Evolutionary conservation across 1,140 invertebrate species (phyloP), one percentile per base, ranked within the genome.

Genomic region (Artemia franciscana): DNA sequence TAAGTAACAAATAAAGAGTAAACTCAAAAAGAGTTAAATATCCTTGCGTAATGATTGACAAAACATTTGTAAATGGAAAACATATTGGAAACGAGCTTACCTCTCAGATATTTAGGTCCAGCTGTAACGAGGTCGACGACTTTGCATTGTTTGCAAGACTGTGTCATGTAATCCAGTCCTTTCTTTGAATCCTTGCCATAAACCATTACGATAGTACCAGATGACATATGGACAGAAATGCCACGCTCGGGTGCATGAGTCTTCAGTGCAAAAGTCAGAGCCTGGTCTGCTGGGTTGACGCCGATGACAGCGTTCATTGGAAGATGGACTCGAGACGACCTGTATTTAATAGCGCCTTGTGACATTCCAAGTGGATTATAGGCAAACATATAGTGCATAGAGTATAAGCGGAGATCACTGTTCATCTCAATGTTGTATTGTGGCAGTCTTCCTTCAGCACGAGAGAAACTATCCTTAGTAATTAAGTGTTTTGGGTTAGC

Each of bases 351-450:
- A 25, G 61, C 28, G 12, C 63, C 63, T 24, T 64, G 63, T 5
- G 60, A 28, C 2, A 58, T 60, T 2, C 63, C 63, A 18, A 64
- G 28, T 5, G 63, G 63, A 27, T 64, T 64, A 23, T 64, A 61
- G 2, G 60, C 56, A 57, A 61, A 28, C 25, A 64, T 39, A 26
- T 58, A 64, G 24, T 28, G 57, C 23, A 59, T 30, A 5, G 58
- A 39, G 21, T 61, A 60, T 7, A 62, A 12, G 1, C 18, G 61
- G 57, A 61, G 3, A 57, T 64, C 63, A 24, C 56, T 23, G 26
- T 57, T n/a, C 18, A 60, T 56, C 57, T 58, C 51, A 9, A 39
- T 58, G n/a, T 59, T 27, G n/a, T 57, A 24, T 15, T 56, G 18
- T 56, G 61, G 21, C 23, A 39, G 30, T 24, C 58, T 57, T 2